Conservation (phyloP, 2,797 vertebrate species). For the Glyptemys insculpta region DNA sequence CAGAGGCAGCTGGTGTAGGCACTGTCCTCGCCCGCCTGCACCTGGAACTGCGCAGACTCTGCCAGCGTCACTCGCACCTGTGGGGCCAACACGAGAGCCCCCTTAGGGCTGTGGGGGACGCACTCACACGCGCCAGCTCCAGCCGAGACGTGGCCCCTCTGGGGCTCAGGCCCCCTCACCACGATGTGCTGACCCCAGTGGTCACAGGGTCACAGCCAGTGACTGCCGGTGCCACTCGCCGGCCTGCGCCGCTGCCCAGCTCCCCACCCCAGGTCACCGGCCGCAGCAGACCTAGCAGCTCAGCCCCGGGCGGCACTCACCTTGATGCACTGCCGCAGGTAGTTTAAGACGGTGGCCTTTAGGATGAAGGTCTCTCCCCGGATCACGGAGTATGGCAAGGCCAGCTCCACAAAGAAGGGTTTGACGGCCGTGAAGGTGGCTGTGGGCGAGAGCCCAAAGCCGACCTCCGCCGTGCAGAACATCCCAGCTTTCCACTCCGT, state of each 20-base stretch:
- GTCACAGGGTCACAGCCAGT: not conserved
- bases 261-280: not conserved
- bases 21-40: slow-evolving; percentile 43
- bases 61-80: slow-evolving; percentile 1
- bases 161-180: not conserved
- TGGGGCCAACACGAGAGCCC: rapidly evolving
- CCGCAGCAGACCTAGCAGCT: not conserved
- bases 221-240: not conserved
- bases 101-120: not conserved
- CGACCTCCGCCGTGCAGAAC: too few relatives aligned
- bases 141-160: not conserved
- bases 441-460: too few relatives aligned
- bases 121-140: not conserved
- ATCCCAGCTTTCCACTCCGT: slow-evolving; percentile 47
- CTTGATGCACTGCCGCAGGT: slow-evolving; percentile 85
- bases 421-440: too few relatives aligned
- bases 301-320: slow-evolving; percentile 54
- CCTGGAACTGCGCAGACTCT: slow-evolving; percentile 5
- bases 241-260: not conserved
- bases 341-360: slow-evolving; percentile 79
- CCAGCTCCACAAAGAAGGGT: slow-evolving; percentile 78
- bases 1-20: slow-evolving; percentile 81
- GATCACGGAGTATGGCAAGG: slow-evolving; percentile 85
- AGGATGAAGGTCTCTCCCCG: slow-evolving; percentile 85
- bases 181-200: not conserved